Evolutionary conservation across 2,797 vertebrate genomes (phyloP).

Genomic region (Tinamus major): DNA sequence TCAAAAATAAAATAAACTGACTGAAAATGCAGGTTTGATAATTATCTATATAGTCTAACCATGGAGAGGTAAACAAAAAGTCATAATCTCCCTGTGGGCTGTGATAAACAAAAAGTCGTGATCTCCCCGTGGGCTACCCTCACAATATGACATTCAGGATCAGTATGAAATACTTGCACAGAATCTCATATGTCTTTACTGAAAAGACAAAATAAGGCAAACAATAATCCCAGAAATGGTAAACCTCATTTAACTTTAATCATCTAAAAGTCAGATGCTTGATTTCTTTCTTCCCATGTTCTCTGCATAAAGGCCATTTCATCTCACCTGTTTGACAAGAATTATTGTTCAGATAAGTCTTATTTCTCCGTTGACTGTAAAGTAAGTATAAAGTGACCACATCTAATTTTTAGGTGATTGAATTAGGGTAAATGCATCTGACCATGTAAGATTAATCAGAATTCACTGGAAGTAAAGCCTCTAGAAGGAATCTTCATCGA

Average conservation of each 20-base stretch:
- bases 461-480: not conserved
- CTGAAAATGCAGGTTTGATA: conserved; percentile 10
- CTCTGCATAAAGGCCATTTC: not conserved
- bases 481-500: not conserved
- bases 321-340: not conserved
- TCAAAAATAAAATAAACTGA: conserved; percentile 7
- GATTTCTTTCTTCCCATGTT: not conserved
- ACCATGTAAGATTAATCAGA: not conserved
- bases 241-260: not conserved
- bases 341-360: not conserved
- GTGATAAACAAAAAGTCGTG: not conserved
- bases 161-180: not conserved
- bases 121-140: not conserved
- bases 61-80: conserved; percentile 3
- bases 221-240: not conserved
- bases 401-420: not conserved
- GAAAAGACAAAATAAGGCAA: not conserved
- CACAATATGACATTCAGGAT: not conserved
- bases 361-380: not conserved
- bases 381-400: not conserved
- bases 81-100: not conserved
- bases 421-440: not conserved
- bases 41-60: not conserved
- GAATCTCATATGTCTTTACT: not conserved
- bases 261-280: not conserved